A percentile compares a stretch with the other conserved stretches of the same genome.
Evolutionary conservation across 2,797 vertebrate species (phyloP).

Genomic region (Cephalopachus bancanus): DNA sequence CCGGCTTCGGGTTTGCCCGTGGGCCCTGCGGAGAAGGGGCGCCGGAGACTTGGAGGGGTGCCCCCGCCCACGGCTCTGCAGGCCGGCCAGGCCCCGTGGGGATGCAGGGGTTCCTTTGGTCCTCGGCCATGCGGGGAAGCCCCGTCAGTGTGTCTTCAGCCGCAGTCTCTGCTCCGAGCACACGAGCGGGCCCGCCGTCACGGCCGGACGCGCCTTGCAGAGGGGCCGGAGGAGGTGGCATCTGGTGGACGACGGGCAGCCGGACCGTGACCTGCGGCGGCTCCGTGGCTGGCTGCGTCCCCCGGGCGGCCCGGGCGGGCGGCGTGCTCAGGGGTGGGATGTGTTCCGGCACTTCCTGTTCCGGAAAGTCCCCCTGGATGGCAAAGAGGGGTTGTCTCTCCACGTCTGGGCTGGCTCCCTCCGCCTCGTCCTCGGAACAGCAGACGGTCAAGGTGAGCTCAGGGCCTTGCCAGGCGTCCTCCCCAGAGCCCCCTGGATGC

Average conservation of each 20-base stretch:
- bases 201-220: background rate
- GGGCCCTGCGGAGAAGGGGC: constrained; percentile 42
- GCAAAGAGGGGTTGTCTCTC: constrained; percentile 70
- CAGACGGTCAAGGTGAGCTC: constrained; percentile 73
- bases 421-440: constrained; percentile 83
- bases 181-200: background rate
- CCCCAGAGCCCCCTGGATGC: background rate
- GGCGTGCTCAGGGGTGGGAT: constrained; percentile 43
- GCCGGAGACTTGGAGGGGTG: too few species aligned
- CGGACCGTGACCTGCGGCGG: constrained; percentile 37
- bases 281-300: constrained; percentile 38
- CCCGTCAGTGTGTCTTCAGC: background rate
- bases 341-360: constrained; percentile 65
- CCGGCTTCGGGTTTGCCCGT: background rate
- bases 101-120: background rate
- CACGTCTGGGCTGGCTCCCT: background rate
- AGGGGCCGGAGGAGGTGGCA: background rate
- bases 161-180: background rate
- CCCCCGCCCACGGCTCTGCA: background rate
- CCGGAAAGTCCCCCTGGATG: constrained; percentile 71
- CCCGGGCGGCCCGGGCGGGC: constrained; percentile 26
- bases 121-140: accelerated
- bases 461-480: constrained; percentile 52
- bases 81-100: background rate
- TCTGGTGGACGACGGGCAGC: constrained; percentile 61